Conservation (phyloP, 2,797 vertebrate species). For the Ctenopoma kingsleyae region DNA sequence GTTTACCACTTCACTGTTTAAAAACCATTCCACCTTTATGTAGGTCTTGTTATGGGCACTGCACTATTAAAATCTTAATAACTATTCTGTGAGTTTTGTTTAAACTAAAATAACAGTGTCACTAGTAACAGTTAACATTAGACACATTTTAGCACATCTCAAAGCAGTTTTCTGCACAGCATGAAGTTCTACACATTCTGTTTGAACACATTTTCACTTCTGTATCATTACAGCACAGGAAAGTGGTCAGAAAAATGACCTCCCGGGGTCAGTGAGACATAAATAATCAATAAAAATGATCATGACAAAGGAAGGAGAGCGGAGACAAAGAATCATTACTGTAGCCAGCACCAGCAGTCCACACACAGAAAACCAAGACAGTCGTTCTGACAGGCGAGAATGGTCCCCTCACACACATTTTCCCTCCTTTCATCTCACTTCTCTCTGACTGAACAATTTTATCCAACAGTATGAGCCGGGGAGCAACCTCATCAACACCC, state of each 20-base stretch:
- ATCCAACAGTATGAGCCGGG: slow-evolving; percentile 66
- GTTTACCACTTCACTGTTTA: background rate
- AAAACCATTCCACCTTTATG: background rate
- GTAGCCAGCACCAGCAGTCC: slow-evolving; percentile 63
- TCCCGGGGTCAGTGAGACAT: slow-evolving; percentile 47
- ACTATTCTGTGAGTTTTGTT: background rate
- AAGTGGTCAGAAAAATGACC: slow-evolving; percentile 33
- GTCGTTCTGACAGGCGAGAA: slow-evolving; percentile 87
- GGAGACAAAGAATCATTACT: slow-evolving; percentile 77
- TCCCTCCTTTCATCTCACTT: slow-evolving; percentile 47
- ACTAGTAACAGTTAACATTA: background rate
- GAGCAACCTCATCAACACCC: slow-evolving; percentile 80
- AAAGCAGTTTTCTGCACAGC: slow-evolving; percentile 2
- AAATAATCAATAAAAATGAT: slow-evolving; percentile 78
- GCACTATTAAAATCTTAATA: slow-evolving; percentile 6
- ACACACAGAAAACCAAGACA: slow-evolving; percentile 77
- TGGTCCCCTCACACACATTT: slow-evolving; percentile 82
- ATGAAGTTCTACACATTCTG: slow-evolving; percentile 23
- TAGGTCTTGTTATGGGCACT: background rate
- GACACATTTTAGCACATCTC: background rate
- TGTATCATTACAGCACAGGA: slow-evolving; percentile 25
- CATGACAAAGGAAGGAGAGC: slow-evolving; percentile 21
- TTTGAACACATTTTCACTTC: slow-evolving; percentile 44
- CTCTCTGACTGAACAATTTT: slow-evolving; percentile 72
- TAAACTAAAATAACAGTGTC: background rate